Conservation (phyloP, 2,113 vertebrate species). For the Numida meleagris region DNA sequence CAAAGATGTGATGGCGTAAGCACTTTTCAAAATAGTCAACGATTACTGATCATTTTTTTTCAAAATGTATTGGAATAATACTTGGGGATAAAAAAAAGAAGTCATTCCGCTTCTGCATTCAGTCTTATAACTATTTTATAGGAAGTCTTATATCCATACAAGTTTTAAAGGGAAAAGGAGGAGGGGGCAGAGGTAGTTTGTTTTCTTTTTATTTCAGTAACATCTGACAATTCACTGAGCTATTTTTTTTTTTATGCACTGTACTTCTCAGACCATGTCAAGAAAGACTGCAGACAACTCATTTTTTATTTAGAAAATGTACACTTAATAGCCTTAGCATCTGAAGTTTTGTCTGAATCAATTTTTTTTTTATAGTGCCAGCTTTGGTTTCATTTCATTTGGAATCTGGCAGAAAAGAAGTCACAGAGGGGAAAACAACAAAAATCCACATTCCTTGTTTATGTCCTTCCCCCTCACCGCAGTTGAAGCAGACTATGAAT, state of each 20-base stretch:
- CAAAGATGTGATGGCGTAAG: not conserved
- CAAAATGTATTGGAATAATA: not conserved
- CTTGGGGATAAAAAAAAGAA: not conserved
- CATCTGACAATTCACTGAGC: conserved; percentile 40
- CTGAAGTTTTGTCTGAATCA: conserved; percentile 69
- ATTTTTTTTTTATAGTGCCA: conserved; percentile 66
- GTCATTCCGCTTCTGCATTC: not conserved
- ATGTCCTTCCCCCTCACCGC: conserved; percentile 29
- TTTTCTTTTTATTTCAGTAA: conserved; percentile 53
- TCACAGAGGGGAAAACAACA: conserved; percentile 48
- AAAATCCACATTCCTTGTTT: conserved; percentile 44
- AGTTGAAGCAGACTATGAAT: conserved; percentile 59
- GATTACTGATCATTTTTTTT: not conserved
- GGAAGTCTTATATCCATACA: not conserved
- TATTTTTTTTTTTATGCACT: conserved; percentile 33
- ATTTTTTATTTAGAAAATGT: conserved; percentile 76
- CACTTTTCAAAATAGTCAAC: not conserved
- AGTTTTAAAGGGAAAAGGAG: not conserved
- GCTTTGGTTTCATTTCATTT: conserved; percentile 71
- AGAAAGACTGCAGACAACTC: conserved; percentile 65
- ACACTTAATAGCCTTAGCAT: conserved; percentile 49
- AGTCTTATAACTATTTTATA: not conserved
- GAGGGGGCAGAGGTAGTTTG: not conserved
- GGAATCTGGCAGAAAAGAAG: conserved; percentile 59
- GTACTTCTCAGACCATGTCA: conserved; percentile 56